These are phyloP conservation scores for Dipodomys spectabilis DNA, from an alignment of 2,113 vertebrate genomes.

Conservation along the genomic window DNA sequence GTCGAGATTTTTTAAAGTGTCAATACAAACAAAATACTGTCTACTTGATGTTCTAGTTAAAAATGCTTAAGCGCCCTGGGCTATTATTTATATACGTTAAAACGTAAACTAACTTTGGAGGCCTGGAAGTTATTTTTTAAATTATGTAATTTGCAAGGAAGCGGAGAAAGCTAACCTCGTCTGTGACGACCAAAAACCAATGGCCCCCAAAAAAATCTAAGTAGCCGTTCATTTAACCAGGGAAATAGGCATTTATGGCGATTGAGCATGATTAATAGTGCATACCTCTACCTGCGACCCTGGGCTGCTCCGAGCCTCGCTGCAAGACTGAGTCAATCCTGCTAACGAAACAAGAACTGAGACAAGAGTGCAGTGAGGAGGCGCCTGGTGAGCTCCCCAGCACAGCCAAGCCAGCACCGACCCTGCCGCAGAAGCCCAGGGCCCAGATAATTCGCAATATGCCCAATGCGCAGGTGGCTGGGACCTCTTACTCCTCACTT, in stretches of 20 bases:
- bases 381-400: constrained; percentile 77
- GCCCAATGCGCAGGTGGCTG: constrained; percentile 74
- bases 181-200: constrained; percentile 67
- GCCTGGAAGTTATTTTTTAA: constrained; percentile 70
- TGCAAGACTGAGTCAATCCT: constrained; percentile 88
- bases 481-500: constrained; percentile 70
- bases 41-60: constrained; percentile 23
- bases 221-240: constrained; percentile 77
- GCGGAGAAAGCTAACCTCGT: constrained; percentile 45
- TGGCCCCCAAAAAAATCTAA: constrained; percentile 57
- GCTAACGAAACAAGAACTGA: constrained; percentile 88
- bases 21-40: background rate
- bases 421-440: constrained; percentile 84
- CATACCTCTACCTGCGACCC: constrained; percentile 88
- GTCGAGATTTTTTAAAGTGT: constrained; percentile 20
- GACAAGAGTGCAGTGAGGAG: constrained; percentile 82
- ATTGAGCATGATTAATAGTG: constrained; percentile 86
- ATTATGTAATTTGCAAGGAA: constrained; percentile 51
- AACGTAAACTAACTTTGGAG: constrained; percentile 51
- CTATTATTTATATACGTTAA: constrained; percentile 25
- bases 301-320: constrained; percentile 86
- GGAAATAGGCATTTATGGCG: constrained; percentile 83
- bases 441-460: constrained; percentile 71
- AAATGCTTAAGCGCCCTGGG: background rate
- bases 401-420: constrained; percentile 82